Evolutionary conservation across 2,113 vertebrate species (phyloP), one percentile per base, ranked within the genome.

Genomic region (Cavia porcellus): DNA sequence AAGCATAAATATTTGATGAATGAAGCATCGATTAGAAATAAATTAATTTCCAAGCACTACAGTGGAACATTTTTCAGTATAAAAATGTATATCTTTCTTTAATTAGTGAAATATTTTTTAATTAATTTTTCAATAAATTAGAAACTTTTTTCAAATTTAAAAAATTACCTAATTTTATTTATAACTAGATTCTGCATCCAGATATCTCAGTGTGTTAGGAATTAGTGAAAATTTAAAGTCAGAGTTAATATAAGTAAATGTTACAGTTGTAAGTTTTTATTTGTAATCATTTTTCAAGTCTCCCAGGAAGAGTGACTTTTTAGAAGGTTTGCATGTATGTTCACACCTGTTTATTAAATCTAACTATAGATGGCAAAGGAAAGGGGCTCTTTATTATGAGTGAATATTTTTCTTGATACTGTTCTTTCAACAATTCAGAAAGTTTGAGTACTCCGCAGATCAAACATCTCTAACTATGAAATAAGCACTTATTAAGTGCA

Each of bases 221-320:
- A 38, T 75, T 70, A 68, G 32, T n/a, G 57, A 1, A 2, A 52
- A 47, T 68, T 92, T 81, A 79, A 95, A 92, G 62, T 77, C 13
- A 83, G n/a, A 62, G n/a, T n/a, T 92, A 75, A 75, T 57, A 47
- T 92, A 86, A 86, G 57, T 90, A 61, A 61, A 92, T 91, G 6
- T 62, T 28, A 70, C 55, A n/a, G 55, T 5, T 64, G 30, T 28
- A 62, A 9, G 0, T 5, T 91, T 91, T 64, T 72, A 66, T 96
- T 89, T 96, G 10, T 85, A 72, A 86, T 70, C 5, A 13, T 80
- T 84, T 88, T 68, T 42, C 7, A 89, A 85, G 82, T 42, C 4
- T 32, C 4, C 0, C 5, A 38, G 70, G 32, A 38, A 64, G 32
- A 66, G 6, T 28, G 5, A 70, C 55, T 11, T 84, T 64, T 85